Percentiles rank a stretch among this genome's conserved stretches.
These are phyloP conservation scores for Argentina silus DNA, from an alignment of 2,797 vertebrate species.

Conservation along the genomic window DNA sequence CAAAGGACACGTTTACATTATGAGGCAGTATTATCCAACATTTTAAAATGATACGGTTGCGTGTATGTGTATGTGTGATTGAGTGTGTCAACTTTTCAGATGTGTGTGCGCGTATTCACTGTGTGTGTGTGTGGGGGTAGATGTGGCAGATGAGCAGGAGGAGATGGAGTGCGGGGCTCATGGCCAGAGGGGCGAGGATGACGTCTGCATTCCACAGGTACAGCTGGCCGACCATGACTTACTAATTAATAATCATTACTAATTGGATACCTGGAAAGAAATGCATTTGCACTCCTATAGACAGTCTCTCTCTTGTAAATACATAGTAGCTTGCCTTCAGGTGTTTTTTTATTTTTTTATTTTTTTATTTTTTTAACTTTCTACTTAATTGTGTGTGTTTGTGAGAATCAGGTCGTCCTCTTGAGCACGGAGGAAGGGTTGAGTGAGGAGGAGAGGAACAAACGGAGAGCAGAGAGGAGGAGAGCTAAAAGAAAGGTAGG, in stretches of 20 bases:
- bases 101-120: conserved; percentile 11
- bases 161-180: conserved; percentile 34
- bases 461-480: conserved; percentile 59
- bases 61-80: not conserved
- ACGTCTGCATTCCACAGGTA: conserved; percentile 43
- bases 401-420: conserved; percentile 33
- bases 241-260: not conserved
- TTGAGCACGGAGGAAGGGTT: conserved; percentile 56
- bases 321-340: too few species aligned
- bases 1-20: too few species aligned
- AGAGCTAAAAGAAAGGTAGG: conserved; percentile 70
- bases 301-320: too few species aligned
- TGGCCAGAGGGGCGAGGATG: conserved; percentile 7
- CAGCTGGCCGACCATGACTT: not conserved
- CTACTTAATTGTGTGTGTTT: not conserved
- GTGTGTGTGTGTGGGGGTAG: conserved; percentile 25
- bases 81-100: not conserved
- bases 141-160: conserved; percentile 34
- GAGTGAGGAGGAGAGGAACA: conserved; percentile 58
- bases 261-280: not conserved
- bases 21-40: too few species aligned
- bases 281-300: not conserved
- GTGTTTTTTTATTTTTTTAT: too few species aligned
- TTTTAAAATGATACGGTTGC: not conserved
- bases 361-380: too few species aligned